These are phyloP conservation scores for Orthosia incerta DNA, from an alignment of 2,888 invertebrate genomes.

Conservation along the genomic window DNA sequence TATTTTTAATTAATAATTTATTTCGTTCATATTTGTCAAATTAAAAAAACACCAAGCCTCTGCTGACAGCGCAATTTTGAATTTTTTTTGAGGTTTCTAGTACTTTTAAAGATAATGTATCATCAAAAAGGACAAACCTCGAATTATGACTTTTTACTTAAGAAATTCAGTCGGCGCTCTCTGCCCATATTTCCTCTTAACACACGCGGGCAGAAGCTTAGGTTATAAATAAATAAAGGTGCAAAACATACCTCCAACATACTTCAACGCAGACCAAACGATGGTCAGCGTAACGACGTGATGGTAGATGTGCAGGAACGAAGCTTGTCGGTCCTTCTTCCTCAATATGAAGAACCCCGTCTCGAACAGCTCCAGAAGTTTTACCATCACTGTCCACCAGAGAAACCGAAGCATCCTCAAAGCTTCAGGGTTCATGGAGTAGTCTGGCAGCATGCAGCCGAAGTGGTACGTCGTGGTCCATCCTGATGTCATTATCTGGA, in stretches of 20 bases:
- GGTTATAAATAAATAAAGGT: too few relatives aligned
- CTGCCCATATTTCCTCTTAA: too few relatives aligned
- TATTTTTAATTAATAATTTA: too few relatives aligned
- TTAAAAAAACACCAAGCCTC: too few relatives aligned
- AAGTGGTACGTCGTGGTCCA: slow-evolving; percentile 92
- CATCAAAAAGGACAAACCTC: too few relatives aligned
- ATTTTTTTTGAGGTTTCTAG: too few relatives aligned
- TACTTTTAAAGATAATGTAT: too few relatives aligned
- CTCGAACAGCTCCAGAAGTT: slow-evolving; percentile 92
- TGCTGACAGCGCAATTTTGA: too few relatives aligned
- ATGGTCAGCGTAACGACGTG: slow-evolving; percentile 92
- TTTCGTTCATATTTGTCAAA: too few relatives aligned
- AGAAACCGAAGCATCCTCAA: slow-evolving; percentile 90
- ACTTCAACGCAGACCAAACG: slow-evolving; percentile 92
- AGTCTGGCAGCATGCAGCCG: slow-evolving; percentile 94
- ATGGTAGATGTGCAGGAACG: slow-evolving; percentile 94
- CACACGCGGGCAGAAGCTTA: too few relatives aligned
- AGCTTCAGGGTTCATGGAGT: slow-evolving; percentile 92
- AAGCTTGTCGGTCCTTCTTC: slow-evolving; percentile 93
- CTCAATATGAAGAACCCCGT: slow-evolving; percentile 94
- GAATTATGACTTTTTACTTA: too few relatives aligned
- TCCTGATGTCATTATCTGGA: slow-evolving; percentile 92
- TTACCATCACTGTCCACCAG: slow-evolving; percentile 92
- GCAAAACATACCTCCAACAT: slow-evolving; percentile 91
- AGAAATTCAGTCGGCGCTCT: too few relatives aligned